These are phyloP conservation scores for Thaleichthys pacificus DNA, from an alignment of 2,797 vertebrate genomes.

Conservation along the genomic window DNA sequence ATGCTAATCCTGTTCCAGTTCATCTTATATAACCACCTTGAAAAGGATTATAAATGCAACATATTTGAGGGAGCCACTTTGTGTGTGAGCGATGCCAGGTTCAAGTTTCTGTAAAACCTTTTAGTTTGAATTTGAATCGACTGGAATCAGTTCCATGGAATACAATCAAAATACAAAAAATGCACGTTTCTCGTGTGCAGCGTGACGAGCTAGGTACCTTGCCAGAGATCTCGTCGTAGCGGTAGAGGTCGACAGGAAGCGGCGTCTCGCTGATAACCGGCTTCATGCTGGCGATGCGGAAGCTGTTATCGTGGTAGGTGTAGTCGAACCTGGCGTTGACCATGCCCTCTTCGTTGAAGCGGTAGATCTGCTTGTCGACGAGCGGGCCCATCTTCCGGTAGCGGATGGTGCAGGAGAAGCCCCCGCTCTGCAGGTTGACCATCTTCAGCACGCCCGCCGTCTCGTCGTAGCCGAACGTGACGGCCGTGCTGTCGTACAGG, in stretches of 20 bases:
- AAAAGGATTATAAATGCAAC: too few species aligned
- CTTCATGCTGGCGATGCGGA: conserved; percentile 98
- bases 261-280: conserved; percentile 97
- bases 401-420: conserved; percentile 97
- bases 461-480: conserved; percentile 98
- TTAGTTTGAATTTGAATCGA: too few species aligned
- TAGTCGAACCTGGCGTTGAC: conserved; percentile 98
- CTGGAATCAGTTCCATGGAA: too few species aligned
- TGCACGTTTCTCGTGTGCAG: too few species aligned
- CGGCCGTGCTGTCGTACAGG: conserved; percentile 93
- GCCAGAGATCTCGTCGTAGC: conserved; percentile 94
- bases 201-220: conserved; percentile 65
- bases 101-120: background rate
- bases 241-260: conserved; percentile 95
- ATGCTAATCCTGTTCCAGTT: background rate
- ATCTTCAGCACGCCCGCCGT: conserved; percentile 95
- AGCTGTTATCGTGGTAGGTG: conserved; percentile 98
- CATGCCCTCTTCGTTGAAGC: conserved; percentile 98
- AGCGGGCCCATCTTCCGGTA: conserved; percentile 97
- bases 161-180: too few species aligned
- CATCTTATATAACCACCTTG: background rate
- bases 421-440: conserved; percentile 96
- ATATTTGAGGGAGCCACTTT: too few species aligned
- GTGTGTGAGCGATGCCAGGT: too few species aligned
- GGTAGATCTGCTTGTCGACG: conserved; percentile 97